Evolutionary conservation across 2,113 vertebrate species (phyloP).

Genomic region (Atlantisia rogersi): DNA sequence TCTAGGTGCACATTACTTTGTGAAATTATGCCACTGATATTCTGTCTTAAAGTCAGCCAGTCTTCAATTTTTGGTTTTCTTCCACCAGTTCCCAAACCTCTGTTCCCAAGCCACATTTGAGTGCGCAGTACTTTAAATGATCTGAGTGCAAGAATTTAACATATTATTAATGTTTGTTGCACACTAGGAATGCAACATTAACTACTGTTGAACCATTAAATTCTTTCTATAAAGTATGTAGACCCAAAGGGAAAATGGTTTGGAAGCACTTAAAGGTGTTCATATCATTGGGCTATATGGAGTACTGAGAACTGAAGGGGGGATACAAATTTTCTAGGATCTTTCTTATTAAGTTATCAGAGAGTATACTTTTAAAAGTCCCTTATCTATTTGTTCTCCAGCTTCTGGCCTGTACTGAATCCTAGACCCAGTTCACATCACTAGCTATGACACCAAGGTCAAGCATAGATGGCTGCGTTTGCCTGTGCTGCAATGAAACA

Average conservation of each 20-base stretch:
- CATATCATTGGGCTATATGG: background rate
- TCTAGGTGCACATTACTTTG: background rate
- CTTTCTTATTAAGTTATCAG: background rate
- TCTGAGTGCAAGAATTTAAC: background rate
- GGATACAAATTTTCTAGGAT: background rate
- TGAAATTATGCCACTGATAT: background rate
- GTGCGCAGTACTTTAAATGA: background rate
- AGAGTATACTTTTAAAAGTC: background rate
- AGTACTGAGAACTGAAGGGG: background rate
- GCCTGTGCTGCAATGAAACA: background rate
- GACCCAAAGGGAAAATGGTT: background rate
- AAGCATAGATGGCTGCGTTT: background rate
- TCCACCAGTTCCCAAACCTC: background rate
- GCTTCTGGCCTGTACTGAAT: background rate
- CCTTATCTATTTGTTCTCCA: background rate
- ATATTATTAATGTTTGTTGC: background rate
- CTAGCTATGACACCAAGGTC: background rate
- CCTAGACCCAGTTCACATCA: background rate
- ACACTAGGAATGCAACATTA: background rate
- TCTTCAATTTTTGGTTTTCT: accelerated
- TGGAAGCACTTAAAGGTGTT: background rate
- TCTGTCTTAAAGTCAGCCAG: background rate
- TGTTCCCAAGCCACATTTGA: background rate
- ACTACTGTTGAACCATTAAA: background rate
- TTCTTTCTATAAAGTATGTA: background rate